Evolutionary conservation across 2,888 invertebrate species (phyloP), one percentile per base, ranked within the genome.

Genomic region (Brachypterus glaber): DNA sequence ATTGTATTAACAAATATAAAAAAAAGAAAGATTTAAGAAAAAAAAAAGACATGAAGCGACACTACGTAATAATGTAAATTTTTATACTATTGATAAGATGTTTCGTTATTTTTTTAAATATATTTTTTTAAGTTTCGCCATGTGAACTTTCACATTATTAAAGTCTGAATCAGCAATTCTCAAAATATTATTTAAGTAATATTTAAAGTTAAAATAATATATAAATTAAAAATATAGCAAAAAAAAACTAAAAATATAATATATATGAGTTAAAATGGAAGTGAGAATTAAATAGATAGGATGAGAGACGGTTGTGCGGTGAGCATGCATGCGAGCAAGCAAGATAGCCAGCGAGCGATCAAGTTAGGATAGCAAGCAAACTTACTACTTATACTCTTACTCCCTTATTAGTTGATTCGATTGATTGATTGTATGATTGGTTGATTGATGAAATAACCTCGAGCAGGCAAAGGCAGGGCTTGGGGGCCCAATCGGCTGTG

Each of bases 121-220:
- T 62, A 61, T 62, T 62, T 62, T 62, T 60, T 62, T 61, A 61
- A 58, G 58, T 60, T 60, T 58, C 57, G 60, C 60, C 60, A 59
- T 62, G 59, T 59, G 61, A 57, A 55, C 51, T 59, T 58, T 62
- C 63, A 63, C 63, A 58, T 60, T 60, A 59, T 60, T 62, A 60
- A 67, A 67, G 66, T 67, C 66, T 67, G 66, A 66, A 62, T 60
- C 64, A 64, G 64, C 64, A 66, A 64, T 66, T 66, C 66, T 67
- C 66, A 64, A 62, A 63, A 63, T 63, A 64, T 66, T 60, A 60
- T 63, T 63, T 63, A 63, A 64, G 60, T 58, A 58, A 46, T 54
- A 52, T 56, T 53, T 54, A 53, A 58, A 51, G 53, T 52, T 45
- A 49, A 52, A 54, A 55, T 54, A 55, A 54, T 54, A 53, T 53